These are phyloP conservation scores for Salvator merianae DNA, from an alignment of 2,113 vertebrate species.

Conservation along the genomic window DNA sequence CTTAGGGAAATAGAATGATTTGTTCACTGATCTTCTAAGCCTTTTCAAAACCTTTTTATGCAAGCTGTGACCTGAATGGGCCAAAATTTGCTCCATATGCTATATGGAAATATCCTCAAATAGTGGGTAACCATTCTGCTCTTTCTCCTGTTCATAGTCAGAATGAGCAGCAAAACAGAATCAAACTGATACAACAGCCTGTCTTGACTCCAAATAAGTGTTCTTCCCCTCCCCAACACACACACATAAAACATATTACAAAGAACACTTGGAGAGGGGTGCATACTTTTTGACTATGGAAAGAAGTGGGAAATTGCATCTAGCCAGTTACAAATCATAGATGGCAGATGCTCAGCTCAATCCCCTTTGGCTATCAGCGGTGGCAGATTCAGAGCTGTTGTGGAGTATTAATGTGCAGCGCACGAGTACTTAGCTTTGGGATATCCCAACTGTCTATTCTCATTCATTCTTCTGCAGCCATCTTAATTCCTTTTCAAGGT, in stretches of 20 bases:
- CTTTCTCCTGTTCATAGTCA: background rate
- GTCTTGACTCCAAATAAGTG: constrained; percentile 28
- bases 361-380: constrained; percentile 34
- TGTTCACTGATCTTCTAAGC: background rate
- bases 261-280: constrained; percentile 33
- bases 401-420: background rate
- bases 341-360: constrained; percentile 50
- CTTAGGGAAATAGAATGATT: background rate
- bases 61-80: background rate
- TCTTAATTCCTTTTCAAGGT: constrained; percentile 6
- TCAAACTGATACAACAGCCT: background rate
- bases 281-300: background rate
- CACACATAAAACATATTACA: constrained; percentile 29
- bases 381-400: constrained; percentile 46
- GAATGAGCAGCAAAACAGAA: constrained; percentile 22
- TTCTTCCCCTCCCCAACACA: constrained; percentile 17
- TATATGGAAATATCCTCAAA: background rate
- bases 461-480: constrained; percentile 35
- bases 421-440: constrained; percentile 45
- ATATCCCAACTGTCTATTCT: constrained; percentile 41
- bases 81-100: background rate
- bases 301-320: constrained; percentile 20
- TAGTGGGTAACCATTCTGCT: background rate
- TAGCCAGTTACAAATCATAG: constrained; percentile 42
- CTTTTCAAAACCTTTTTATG: background rate